Conservation (phyloP, 1,140 invertebrate genomes). For the Metaphire vulgaris region DNA sequence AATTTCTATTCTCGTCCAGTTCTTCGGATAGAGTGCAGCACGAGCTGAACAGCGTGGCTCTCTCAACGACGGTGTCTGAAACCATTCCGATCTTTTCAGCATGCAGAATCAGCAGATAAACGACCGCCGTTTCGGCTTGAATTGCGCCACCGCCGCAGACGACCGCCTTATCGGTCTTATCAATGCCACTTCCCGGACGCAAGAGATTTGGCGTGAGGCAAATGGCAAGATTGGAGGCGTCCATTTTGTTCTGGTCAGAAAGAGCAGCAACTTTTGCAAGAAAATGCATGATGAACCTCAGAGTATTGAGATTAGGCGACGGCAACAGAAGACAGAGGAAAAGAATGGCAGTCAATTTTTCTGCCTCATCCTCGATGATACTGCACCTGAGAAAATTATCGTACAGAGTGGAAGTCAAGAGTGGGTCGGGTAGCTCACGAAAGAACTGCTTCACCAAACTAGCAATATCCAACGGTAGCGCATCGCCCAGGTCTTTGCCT, state of each 20-base stretch:
- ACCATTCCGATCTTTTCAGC: constrained; percentile 65
- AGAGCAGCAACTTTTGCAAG: constrained; percentile 59
- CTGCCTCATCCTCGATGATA: constrained; percentile 38
- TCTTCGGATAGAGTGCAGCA: constrained; percentile 42
- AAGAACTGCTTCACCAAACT: constrained; percentile 75
- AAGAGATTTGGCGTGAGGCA: constrained; percentile 75
- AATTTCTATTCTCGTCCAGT: constrained; percentile 37
- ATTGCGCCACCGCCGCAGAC: constrained; percentile 41
- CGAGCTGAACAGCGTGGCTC: constrained; percentile 42
- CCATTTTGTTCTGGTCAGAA: constrained; percentile 71
- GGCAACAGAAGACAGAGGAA: constrained; percentile 63
- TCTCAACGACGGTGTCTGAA: constrained; percentile 57
- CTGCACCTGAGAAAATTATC: constrained; percentile 36
- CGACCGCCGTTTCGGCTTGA: constrained; percentile 48
- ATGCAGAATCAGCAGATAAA: constrained; percentile 69
- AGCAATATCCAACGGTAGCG: constrained; percentile 71
- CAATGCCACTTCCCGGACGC: constrained; percentile 56
- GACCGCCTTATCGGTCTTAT: constrained; percentile 56
- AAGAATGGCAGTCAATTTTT: constrained; percentile 56
- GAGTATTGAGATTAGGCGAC: constrained; percentile 59
- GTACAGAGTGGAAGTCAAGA: constrained; percentile 65
- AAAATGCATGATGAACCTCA: constrained; percentile 65
- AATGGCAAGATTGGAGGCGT: constrained; percentile 68
- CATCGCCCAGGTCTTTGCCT: constrained; percentile 57
- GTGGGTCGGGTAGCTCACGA: constrained; percentile 70